Evolutionary conservation across 2,797 vertebrate genomes (phyloP).

Genomic region (Acanthurus leucopareius): DNA sequence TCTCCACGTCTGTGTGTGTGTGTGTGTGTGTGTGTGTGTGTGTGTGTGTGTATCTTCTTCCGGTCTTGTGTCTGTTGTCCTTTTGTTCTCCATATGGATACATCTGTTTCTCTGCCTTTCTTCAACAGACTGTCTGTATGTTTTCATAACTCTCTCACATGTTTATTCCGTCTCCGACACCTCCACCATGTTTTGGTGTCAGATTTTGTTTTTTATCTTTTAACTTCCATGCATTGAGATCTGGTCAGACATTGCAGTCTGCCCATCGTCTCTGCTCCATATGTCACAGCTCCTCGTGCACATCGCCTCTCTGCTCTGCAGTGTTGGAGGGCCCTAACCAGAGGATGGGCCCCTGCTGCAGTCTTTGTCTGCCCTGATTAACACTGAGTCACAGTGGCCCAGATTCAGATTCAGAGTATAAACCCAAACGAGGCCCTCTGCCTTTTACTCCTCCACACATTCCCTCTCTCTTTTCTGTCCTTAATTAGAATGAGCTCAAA

Average conservation of each 20-base stretch:
- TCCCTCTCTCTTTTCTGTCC: constrained; percentile 27
- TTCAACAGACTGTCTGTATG: constrained; percentile 19
- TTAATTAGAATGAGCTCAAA: constrained; percentile 42
- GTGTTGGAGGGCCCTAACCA: constrained; percentile 6
- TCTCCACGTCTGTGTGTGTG: constrained; percentile 28
- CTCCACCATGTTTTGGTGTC: neutral
- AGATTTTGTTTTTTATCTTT: neutral
- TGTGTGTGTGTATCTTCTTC: constrained; percentile 24
- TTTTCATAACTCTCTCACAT: constrained; percentile 10
- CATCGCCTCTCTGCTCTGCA: constrained; percentile 3
- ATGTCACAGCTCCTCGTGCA: constrained; percentile 6
- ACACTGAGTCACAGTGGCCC: constrained; percentile 49
- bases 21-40: constrained; percentile 3
- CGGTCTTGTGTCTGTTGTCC: constrained; percentile 25
- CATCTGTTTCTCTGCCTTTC: constrained; percentile 38
- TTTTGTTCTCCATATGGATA: constrained; percentile 30
- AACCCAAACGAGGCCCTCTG: constrained; percentile 39
- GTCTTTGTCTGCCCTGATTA: constrained; percentile 64
- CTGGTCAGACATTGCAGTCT: constrained; percentile 4
- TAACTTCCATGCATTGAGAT: neutral
- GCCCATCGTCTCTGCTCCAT: neutral
- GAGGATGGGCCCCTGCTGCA: constrained; percentile 41
- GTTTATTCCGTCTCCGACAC: constrained; percentile 32
- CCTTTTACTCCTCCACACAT: constrained; percentile 21
- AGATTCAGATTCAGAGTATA: constrained; percentile 60